Conservation (phyloP, 2,888 invertebrate genomes). For the Lamellibrachia columna region DNA sequence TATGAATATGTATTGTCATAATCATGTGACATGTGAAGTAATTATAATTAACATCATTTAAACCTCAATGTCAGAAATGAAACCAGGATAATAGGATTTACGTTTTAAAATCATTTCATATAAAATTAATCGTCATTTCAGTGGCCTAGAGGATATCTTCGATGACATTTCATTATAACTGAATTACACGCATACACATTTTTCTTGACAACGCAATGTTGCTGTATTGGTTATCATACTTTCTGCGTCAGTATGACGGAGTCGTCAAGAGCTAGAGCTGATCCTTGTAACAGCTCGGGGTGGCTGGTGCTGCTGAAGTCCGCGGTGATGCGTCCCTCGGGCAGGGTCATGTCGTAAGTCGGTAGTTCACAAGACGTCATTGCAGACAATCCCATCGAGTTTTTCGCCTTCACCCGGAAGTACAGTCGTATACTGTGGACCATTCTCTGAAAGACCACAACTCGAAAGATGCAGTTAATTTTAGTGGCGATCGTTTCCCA, state of each 20-base stretch:
- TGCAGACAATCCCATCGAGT: slow-evolving; percentile 46
- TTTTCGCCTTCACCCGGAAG: slow-evolving; percentile 50
- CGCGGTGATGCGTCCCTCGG: slow-evolving; percentile 51
- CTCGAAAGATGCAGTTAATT: background rate
- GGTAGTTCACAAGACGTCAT: slow-evolving; percentile 43
- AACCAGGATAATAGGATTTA: background rate
- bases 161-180: too few relatives aligned
- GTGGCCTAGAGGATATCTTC: too few relatives aligned
- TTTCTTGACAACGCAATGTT: too few relatives aligned
- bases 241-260: slow-evolving; percentile 39
- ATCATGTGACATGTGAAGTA: background rate
- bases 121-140: too few relatives aligned
- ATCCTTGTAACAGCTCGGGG: slow-evolving; percentile 43
- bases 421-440: background rate
- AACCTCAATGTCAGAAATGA: background rate
- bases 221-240: background rate
- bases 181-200: too few relatives aligned
- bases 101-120: background rate
- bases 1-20: background rate
- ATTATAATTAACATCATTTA: background rate
- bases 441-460: background rate
- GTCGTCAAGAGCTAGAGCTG: slow-evolving; percentile 50
- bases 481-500: background rate
- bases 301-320: slow-evolving; percentile 48
- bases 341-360: slow-evolving; percentile 52